phyloP scores from a whole-genome alignment of 2,113 vertebrate species.

The zebrafish (Danio rerio) region GRCz12tu NC_133183.1:17579501-17580000 shows the following conservation, averaged over 20 bases:
- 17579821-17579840: not conserved
- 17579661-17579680: not conserved
- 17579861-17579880: not conserved
- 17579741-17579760: not conserved
- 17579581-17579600: not conserved
- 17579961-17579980: constrained; percentile 35
- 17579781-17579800: not conserved
- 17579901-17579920: not conserved
- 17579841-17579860: not conserved
- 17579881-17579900: not conserved
- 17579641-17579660: too few species aligned
- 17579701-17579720: not conserved
- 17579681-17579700: not conserved
- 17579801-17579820: not conserved
- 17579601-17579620: not conserved
- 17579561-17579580: not conserved
- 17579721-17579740: not conserved
- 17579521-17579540: not conserved
- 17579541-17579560: not conserved
- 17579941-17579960: constrained; percentile 31
- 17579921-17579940: not conserved
- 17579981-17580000: constrained; percentile 43
- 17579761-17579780: too few species aligned
- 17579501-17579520: not conserved
- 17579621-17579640: not conserved